Conservation (phyloP, 2,888 invertebrate genomes). For the Amblyjoppa fuscipennis region DNA sequence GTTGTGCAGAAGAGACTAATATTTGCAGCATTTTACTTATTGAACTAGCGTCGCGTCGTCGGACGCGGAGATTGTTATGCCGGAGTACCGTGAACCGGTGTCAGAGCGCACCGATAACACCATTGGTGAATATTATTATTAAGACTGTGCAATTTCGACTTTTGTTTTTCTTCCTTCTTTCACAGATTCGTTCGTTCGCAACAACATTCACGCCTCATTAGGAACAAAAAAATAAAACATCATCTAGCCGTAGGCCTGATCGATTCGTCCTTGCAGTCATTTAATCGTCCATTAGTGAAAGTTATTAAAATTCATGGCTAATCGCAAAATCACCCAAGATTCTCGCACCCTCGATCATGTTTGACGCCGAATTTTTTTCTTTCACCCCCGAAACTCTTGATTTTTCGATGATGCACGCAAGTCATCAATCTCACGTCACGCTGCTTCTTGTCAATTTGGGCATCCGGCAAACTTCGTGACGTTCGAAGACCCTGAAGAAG, state of each 20-base stretch:
- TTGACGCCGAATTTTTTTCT: constrained; percentile 9
- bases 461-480: constrained; percentile 45
- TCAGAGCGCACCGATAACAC: constrained; percentile 71
- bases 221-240: constrained; percentile 43
- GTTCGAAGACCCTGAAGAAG: constrained; percentile 15
- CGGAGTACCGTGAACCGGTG: constrained; percentile 73
- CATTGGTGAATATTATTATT: constrained; percentile 73
- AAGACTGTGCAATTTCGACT: background rate
- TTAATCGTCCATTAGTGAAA: constrained; percentile 25
- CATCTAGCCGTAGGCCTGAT: constrained; percentile 28
- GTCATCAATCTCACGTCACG: constrained; percentile 52
- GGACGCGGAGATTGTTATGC: constrained; percentile 71
- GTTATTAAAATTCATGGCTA: constrained; percentile 22
- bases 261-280: constrained; percentile 27
- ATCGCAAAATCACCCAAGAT: constrained; percentile 44
- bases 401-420: constrained; percentile 25
- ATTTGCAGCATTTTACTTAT: constrained; percentile 68
- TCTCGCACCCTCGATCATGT: constrained; percentile 21
- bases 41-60: constrained; percentile 64
- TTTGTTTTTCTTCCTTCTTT: constrained; percentile 3
- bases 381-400: constrained; percentile 3
- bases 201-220: constrained; percentile 59
- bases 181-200: constrained; percentile 23
- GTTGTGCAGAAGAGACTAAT: constrained; percentile 66
- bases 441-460: constrained; percentile 38